Percentiles rank a stretch among this genome's conserved stretches.
Evolutionary conservation across 2,888 invertebrate genomes (phyloP).

Genomic region (Hecatera dysodea): DNA sequence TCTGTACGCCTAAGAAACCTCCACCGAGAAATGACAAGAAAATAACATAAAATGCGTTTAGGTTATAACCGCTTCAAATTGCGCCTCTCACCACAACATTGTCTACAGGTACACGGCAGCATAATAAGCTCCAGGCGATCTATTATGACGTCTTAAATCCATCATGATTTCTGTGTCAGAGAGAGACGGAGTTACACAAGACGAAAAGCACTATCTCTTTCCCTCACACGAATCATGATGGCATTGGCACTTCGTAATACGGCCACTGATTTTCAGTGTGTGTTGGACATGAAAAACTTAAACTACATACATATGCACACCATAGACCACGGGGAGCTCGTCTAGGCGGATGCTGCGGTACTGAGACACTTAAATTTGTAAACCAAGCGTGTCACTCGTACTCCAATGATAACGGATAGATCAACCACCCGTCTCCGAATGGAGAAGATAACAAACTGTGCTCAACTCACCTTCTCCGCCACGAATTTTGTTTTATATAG

Average conservation of each 20-base stretch:
- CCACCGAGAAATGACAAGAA: slow-evolving; percentile 21
- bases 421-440: not conserved
- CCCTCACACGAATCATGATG: too few species aligned
- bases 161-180: too few species aligned
- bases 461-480: not conserved
- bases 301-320: not conserved
- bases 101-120: not conserved
- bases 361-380: not conserved
- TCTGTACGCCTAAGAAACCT: slow-evolving; percentile 52
- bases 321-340: not conserved
- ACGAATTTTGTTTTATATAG: not conserved
- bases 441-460: not conserved
- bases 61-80: not conserved
- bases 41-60: slow-evolving; percentile 5
- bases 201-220: too few species aligned
- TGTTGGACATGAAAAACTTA: not conserved
- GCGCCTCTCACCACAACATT: not conserved
- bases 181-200: too few species aligned
- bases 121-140: not conserved
- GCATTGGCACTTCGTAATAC: too few species aligned
- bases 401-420: not conserved
- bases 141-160: too few species aligned
- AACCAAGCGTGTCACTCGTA: not conserved
- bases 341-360: not conserved
- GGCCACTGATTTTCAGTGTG: not conserved